Percentiles rank a stretch among this genome's conserved stretches.
Conservation (phyloP, 2,888 invertebrate species). For the Spisula subtruncata region DNA sequence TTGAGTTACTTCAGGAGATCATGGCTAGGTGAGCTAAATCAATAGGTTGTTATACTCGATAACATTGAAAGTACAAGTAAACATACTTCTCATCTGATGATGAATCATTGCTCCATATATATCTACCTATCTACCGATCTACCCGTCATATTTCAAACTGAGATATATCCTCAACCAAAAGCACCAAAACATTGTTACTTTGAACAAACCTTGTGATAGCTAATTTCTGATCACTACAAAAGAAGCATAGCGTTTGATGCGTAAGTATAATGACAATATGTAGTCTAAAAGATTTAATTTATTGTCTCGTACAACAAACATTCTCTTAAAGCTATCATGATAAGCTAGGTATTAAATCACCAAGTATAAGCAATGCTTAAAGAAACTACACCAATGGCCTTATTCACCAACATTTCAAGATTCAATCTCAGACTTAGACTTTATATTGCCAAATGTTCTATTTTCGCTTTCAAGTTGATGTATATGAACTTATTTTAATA, state of each 20-base stretch:
- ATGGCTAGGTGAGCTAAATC: too few relatives aligned
- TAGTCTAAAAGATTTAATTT: not conserved
- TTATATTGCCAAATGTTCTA: too few relatives aligned
- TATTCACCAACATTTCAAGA: too few relatives aligned
- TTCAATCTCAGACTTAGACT: too few relatives aligned
- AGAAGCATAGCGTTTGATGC: not conserved
- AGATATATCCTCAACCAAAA: not conserved
- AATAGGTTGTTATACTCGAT: too few relatives aligned
- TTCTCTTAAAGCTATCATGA: not conserved
- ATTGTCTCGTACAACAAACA: not conserved
- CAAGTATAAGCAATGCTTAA: not conserved
- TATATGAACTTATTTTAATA: too few relatives aligned
- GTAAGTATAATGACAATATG: not conserved
- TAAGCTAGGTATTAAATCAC: conserved; percentile 1
- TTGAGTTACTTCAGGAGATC: too few relatives aligned
- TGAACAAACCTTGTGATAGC: not conserved
- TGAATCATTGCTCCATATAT: not conserved
- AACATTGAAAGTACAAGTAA: not conserved
- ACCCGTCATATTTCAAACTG: not conserved
- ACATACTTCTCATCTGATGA: not conserved
- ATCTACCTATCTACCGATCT: too few relatives aligned
- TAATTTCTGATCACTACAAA: not conserved
- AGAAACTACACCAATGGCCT: too few relatives aligned
- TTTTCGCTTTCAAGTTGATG: too few relatives aligned
- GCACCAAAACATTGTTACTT: not conserved